Evolutionary conservation across 1,140 invertebrate species (phyloP).

Genomic region (Phortica variegata): DNA sequence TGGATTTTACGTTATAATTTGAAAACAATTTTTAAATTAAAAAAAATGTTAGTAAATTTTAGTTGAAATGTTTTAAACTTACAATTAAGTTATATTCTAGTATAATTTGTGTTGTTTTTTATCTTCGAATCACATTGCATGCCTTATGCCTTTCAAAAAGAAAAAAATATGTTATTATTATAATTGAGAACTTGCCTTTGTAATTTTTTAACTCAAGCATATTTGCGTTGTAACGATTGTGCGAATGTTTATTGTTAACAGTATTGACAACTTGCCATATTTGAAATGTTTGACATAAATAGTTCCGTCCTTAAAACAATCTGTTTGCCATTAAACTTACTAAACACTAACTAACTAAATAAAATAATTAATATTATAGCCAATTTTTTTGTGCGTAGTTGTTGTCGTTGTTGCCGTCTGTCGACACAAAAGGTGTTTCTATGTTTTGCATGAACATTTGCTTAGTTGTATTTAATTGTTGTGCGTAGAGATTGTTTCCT

Average conservation of each 20-base stretch:
- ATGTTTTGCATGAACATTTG: conserved; percentile 47
- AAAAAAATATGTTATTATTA: conserved; percentile 19
- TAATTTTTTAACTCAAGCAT: conserved; percentile 16
- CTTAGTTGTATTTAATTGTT: conserved; percentile 34
- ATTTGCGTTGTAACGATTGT: too few relatives aligned
- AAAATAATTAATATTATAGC: conserved; percentile 12
- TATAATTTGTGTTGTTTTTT: conserved; percentile 13
- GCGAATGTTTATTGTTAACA: conserved; percentile 12
- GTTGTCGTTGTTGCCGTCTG: conserved; percentile 2
- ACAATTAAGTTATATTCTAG: conserved; percentile 16
- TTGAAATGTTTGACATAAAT: conserved; percentile 5
- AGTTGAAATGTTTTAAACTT: conserved; percentile 28
- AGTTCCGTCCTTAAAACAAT: conserved; percentile 23
- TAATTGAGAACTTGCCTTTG: conserved; percentile 19
- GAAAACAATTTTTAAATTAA: conserved; percentile 5
- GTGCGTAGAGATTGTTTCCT: too few relatives aligned
- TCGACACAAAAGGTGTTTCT: conserved; percentile 13
- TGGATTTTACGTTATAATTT: conserved; percentile 7
- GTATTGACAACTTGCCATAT: conserved; percentile 51
- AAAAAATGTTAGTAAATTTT: conserved; percentile 31
- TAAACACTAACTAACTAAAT: conserved; percentile 17
- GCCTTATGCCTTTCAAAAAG: conserved; percentile 14
- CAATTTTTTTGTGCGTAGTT: conserved; percentile 10
- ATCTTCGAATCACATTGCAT: conserved; percentile 39
- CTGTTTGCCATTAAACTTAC: conserved; percentile 21